Evolutionary conservation across 2,113 vertebrate genomes (phyloP).

Genomic region (Brienomyrus longianalis): DNA sequence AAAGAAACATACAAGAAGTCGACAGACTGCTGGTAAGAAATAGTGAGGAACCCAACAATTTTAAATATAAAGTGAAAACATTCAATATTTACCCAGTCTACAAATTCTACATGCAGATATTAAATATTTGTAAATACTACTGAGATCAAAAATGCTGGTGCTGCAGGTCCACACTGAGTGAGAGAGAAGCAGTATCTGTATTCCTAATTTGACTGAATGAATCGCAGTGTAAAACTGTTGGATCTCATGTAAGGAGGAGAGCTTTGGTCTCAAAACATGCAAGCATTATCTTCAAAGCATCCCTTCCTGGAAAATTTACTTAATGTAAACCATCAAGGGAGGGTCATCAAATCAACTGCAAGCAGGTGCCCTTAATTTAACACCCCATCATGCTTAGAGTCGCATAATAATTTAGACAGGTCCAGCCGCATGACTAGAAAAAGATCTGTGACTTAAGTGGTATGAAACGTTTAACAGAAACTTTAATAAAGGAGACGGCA

Average conservation of each 20-base stretch:
- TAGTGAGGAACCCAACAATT: neutral
- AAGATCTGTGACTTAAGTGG: too few species aligned
- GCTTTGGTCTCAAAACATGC: neutral
- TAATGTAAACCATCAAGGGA: neutral
- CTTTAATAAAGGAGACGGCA: too few species aligned
- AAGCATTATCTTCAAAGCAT: neutral
- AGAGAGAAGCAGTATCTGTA: neutral
- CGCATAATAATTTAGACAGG: too few species aligned
- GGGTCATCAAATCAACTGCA: too few species aligned
- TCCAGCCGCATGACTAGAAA: too few species aligned
- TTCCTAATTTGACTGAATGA: neutral
- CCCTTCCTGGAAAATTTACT: neutral
- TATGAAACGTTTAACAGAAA: too few species aligned
- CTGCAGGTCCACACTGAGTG: neutral
- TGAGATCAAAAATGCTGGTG: neutral
- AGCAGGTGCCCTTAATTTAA: too few species aligned
- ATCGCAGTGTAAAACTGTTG: neutral
- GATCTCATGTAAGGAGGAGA: neutral
- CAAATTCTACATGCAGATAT: neutral
- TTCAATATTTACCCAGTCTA: neutral
- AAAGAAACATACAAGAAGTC: neutral
- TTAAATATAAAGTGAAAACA: neutral
- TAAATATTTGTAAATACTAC: neutral
- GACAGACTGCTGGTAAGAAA: neutral
- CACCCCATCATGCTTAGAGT: too few species aligned